Percentiles rank a stretch among this genome's conserved stretches.
phyloP scores from a whole-genome alignment of 1,140 invertebrate genomes.

The Oedothorax gibbosus region DNA sequence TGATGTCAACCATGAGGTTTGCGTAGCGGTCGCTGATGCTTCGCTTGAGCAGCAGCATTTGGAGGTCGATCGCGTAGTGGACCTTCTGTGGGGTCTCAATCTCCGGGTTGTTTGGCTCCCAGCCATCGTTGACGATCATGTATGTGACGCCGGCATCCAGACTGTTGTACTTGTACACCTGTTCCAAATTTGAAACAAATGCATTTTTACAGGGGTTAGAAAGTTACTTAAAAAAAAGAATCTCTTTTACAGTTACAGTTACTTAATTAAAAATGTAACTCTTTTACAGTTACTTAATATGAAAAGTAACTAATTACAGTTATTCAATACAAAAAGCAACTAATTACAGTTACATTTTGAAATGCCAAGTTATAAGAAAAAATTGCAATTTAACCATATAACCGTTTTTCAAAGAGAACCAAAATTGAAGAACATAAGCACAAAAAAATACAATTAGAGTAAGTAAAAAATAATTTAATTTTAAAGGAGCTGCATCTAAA shows the following conservation, averaged over 20 bases:
- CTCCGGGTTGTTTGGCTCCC: slow-evolving; percentile 45
- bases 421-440: too few species aligned
- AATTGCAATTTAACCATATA: background rate
- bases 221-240: background rate
- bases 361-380: background rate
- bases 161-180: slow-evolving; percentile 9
- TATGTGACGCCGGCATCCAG: slow-evolving; percentile 4
- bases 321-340: background rate
- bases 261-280: background rate
- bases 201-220: background rate
- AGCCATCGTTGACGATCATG: slow-evolving; percentile 53
- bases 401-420: background rate
- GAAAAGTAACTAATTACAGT: background rate
- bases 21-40: slow-evolving; percentile 1
- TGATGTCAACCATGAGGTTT: background rate
- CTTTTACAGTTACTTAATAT: background rate
- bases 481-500: too few species aligned
- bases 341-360: background rate
- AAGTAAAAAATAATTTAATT: too few species aligned
- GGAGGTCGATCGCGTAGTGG: slow-evolving; percentile 19
- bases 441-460: too few species aligned
- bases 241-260: background rate
- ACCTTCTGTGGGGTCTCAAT: slow-evolving; percentile 34
- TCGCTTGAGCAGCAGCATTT: slow-evolving; percentile 44
- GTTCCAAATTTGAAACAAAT: background rate